Conservation (phyloP, 2,888 invertebrate genomes). For the Helicoverpa assulta region DNA sequence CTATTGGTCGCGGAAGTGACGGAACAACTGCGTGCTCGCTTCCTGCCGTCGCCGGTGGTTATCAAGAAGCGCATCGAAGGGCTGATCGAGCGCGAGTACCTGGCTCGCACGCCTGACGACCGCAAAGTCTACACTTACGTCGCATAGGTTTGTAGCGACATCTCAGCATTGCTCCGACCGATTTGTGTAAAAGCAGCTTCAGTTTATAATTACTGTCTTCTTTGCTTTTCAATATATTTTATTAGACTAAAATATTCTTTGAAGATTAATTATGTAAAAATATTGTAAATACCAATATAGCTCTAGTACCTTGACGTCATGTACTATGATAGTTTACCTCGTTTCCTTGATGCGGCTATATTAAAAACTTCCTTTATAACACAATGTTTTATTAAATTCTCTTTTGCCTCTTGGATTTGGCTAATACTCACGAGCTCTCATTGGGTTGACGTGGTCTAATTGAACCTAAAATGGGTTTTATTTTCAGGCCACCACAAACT, state of each 20-base stretch:
- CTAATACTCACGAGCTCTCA: conserved; percentile 44
- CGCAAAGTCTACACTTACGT: conserved; percentile 98
- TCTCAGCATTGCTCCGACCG: conserved; percentile 56
- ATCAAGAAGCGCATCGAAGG: conserved; percentile 99
- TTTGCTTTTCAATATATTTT: conserved; percentile 65
- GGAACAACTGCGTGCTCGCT: conserved; percentile 98
- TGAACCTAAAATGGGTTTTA: conserved; percentile 77
- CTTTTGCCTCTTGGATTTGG: conserved; percentile 54
- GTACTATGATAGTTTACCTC: conserved; percentile 84
- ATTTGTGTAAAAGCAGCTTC: conserved; percentile 56
- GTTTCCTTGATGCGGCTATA: conserved; percentile 83
- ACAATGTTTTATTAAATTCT: conserved; percentile 74
- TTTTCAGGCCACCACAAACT: conserved; percentile 84
- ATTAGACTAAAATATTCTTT: conserved; percentile 62
- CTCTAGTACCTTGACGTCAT: conserved; percentile 81
- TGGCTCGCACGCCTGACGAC: conserved; percentile 99
- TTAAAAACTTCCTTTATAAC: conserved; percentile 85
- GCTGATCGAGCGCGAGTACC: conserved; percentile 99
- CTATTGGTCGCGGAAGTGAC: conserved; percentile 99
- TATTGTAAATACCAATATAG: conserved; percentile 85
- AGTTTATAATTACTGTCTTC: conserved; percentile 63
- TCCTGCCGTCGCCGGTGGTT: conserved; percentile 99
- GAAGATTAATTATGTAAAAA: conserved; percentile 74
- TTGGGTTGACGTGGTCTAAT: conserved; percentile 49
- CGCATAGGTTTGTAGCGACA: conserved; percentile 91